Evolutionary conservation across 2,888 invertebrate genomes (phyloP).

Genomic region (Aphidius colemani): DNA sequence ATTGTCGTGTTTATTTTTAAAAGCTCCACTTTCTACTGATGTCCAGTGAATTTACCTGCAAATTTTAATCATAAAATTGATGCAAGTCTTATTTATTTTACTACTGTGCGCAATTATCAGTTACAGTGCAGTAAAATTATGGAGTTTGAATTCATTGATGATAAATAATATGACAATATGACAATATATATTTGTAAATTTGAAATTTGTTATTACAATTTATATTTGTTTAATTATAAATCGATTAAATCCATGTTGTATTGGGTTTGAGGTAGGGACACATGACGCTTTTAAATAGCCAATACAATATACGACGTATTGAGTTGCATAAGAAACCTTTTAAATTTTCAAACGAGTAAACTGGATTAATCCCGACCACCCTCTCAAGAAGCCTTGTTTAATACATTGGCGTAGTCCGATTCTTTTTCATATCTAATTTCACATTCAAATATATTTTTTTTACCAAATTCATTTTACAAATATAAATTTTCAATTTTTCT

Average conservation of each 20-base stretch:
- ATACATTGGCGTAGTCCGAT: slow-evolving; percentile 52
- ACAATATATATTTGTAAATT: no score
- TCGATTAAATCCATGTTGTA: neutral
- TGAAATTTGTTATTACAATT: neutral
- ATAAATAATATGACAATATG: no score
- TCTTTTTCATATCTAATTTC: slow-evolving; percentile 23
- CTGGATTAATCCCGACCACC: slow-evolving; percentile 58
- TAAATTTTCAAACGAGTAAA: slow-evolving; percentile 56
- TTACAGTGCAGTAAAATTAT: no score
- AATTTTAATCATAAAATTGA: slow-evolving; percentile 11
- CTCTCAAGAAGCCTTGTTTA: slow-evolving; percentile 54
- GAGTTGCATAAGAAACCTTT: slow-evolving; percentile 57
- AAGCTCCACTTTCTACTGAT: neutral
- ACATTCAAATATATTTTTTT: neutral
- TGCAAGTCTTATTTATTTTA: neutral
- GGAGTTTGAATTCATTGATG: no score
- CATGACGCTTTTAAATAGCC: slow-evolving; percentile 14
- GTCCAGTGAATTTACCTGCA: neutral
- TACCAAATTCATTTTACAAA: no score
- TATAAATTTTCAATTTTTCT: no score
- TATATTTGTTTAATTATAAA: neutral
- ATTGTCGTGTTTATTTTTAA: neutral
- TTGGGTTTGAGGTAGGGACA: slow-evolving; percentile 12
- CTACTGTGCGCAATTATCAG: neutral
- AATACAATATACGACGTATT: slow-evolving; percentile 42